Percentiles rank a stretch among this genome's conserved stretches.
Evolutionary conservation across 1,140 invertebrate species (phyloP).

Genomic region (Drosophila subobscura): DNA sequence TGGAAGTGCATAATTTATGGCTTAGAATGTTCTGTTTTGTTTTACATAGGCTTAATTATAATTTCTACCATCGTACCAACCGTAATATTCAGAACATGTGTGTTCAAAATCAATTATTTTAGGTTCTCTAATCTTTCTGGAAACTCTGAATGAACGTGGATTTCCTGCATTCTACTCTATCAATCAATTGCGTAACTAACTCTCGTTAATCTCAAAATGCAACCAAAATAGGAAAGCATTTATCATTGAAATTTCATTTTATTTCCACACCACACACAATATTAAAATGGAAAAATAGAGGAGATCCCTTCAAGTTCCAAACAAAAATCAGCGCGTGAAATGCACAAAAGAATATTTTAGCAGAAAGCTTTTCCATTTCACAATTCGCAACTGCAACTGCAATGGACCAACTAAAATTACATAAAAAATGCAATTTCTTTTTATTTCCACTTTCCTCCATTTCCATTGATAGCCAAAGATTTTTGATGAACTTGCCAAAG

Average conservation of each 20-base stretch:
- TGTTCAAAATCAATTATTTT: too few relatives aligned
- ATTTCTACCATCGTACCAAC: too few relatives aligned
- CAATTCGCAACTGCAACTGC: background rate
- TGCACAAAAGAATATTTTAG: constrained; percentile 63
- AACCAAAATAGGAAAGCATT: constrained; percentile 4
- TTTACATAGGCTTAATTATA: too few relatives aligned
- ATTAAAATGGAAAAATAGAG: constrained; percentile 25
- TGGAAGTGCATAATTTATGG: too few relatives aligned
- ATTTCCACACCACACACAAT: constrained; percentile 15
- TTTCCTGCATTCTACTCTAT: background rate
- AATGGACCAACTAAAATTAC: constrained; percentile 33
- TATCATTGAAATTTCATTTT: constrained; percentile 48
- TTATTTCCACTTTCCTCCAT: constrained; percentile 34
- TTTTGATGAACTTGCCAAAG: constrained; percentile 70
- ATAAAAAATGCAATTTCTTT: constrained; percentile 52
- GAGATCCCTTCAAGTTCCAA: background rate
- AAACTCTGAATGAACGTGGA: too few relatives aligned
- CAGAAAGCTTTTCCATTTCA: constrained; percentile 5
- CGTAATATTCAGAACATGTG: too few relatives aligned
- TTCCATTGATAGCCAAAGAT: constrained; percentile 64
- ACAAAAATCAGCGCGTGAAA: constrained; percentile 32
- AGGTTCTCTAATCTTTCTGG: too few relatives aligned
- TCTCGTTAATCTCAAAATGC: constrained; percentile 1
- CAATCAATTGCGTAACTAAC: background rate
- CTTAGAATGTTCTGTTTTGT: too few relatives aligned